Evolutionary conservation across 1,140 invertebrate species (phyloP).

Genomic region (Artemia franciscana): DNA sequence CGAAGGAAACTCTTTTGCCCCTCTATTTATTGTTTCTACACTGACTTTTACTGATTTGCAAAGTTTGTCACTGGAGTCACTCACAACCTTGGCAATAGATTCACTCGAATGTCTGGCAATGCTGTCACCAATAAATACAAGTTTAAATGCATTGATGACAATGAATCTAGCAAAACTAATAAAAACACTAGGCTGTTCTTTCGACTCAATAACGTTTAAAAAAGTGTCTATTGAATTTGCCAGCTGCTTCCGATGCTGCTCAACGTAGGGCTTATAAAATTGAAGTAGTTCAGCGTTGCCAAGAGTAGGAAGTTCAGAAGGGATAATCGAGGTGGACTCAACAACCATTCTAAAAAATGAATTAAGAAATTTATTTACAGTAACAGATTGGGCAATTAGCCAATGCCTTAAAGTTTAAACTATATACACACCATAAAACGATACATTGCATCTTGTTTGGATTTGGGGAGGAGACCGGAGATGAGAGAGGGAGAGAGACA

Average conservation of each 20-base stretch:
- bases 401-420: too few relatives aligned
- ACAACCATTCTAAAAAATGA: neutral
- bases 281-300: slow-evolving; percentile 27
- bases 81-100: slow-evolving; percentile 41
- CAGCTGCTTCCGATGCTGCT: slow-evolving; percentile 54
- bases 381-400: too few relatives aligned
- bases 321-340: neutral
- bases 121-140: slow-evolving; percentile 80
- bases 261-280: slow-evolving; percentile 63
- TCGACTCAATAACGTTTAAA: slow-evolving; percentile 65
- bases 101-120: slow-evolving; percentile 45
- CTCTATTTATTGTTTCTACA: slow-evolving; percentile 65
- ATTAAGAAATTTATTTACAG: neutral
- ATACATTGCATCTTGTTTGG: too few relatives aligned
- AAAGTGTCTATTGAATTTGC: slow-evolving; percentile 77
- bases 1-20: slow-evolving; percentile 69
- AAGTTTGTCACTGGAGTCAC: slow-evolving; percentile 53
- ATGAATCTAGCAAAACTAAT: slow-evolving; percentile 82
- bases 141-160: slow-evolving; percentile 66
- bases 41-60: slow-evolving; percentile 59
- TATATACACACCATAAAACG: too few relatives aligned
- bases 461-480: too few relatives aligned
- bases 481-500: too few relatives aligned
- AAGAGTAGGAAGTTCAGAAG: neutral
- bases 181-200: slow-evolving; percentile 77